These are phyloP conservation scores for Egretta garzetta DNA, from an alignment of 2,113 vertebrate species.

Conservation along the genomic window DNA sequence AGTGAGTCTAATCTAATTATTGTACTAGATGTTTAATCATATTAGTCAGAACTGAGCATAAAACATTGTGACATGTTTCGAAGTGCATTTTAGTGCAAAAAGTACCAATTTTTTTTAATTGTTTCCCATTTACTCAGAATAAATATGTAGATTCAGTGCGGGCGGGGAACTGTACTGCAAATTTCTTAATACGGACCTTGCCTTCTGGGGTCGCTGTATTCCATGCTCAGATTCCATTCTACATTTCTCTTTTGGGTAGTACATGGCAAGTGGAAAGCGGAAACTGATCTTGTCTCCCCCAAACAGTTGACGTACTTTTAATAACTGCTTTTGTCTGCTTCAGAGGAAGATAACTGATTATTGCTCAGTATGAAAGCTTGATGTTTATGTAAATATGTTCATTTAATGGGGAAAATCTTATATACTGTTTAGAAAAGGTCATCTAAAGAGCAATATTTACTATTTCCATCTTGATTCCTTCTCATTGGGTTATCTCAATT, in stretches of 20 bases:
- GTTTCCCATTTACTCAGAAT: not conserved
- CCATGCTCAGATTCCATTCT: not conserved
- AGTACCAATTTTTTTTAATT: not conserved
- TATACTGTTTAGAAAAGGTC: conserved; percentile 20
- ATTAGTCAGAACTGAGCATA: not conserved
- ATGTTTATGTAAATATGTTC: conserved; percentile 32
- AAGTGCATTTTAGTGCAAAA: conserved; percentile 4
- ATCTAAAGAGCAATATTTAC: not conserved
- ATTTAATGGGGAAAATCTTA: conserved; percentile 5
- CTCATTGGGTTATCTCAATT: not conserved
- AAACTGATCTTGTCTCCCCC: not conserved
- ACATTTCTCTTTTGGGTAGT: not conserved
- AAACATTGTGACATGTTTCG: not conserved
- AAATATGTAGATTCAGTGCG: not conserved
- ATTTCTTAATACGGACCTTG: fast-evolving
- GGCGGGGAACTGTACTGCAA: not conserved
- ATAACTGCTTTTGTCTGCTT: not conserved
- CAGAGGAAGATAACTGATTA: not conserved
- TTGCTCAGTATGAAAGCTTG: not conserved
- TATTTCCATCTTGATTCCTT: conserved; percentile 1
- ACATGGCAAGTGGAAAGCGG: not conserved
- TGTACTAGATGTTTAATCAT: conserved; percentile 49
- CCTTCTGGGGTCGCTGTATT: not conserved
- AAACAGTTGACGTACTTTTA: not conserved
- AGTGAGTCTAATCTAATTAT: conserved; percentile 57